Base-by-base conservation (phyloP, 92 coral and sea anemone genomes). In the Porites rus region DNA sequence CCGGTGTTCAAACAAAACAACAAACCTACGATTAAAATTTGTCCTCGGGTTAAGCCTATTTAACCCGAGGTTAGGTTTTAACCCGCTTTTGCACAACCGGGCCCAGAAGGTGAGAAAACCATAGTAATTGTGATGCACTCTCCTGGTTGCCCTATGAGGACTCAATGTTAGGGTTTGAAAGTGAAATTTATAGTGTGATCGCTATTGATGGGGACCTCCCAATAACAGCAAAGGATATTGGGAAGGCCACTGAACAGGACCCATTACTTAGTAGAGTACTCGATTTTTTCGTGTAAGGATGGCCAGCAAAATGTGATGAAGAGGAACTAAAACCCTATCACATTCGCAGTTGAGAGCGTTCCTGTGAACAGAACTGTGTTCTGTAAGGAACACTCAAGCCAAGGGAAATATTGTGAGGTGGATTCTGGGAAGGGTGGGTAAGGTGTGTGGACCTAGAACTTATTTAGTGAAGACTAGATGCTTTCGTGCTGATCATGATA, bases 401-500 rank as follows among this genome's bases (percentile, higher is more conserved):
- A 92, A 25, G 84, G 94, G 92, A 84, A 87, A 51, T 91, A 91
- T 78, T 83, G 87, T 79, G 86, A 53, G 65, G 78, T 71, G 78
- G 86, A 82, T 69, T 24, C 50, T 72, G 60, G 86, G 78, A 71
- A 52, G 59, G 58, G 78, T 71, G 22, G 59, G 70, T n/a, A 69
- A 69, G 78, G 78, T 51, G 1, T 71, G 78, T 70, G 68, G 86
- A 28, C 77, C 67, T 17, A 70, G 78, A 80, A 67, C 64, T 16
- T 21, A 70, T 72, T 54, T 69, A 64, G 82, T 75, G 31, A 86
- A 88, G 25, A 86, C 86, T 53, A 80, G 81, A 51, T 76, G 86
- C 83, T 89, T 81, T 58, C 96, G 86, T 83, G 81, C 64, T 50
- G 91, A 93, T 75, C 92, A 90, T 67, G 31, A 83, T 60, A 20